A percentile compares a stretch with the other conserved stretches of the same genome.
These are phyloP conservation scores for Sipha maydis DNA, from an alignment of 2,888 invertebrate genomes.

Conservation along the genomic window DNA sequence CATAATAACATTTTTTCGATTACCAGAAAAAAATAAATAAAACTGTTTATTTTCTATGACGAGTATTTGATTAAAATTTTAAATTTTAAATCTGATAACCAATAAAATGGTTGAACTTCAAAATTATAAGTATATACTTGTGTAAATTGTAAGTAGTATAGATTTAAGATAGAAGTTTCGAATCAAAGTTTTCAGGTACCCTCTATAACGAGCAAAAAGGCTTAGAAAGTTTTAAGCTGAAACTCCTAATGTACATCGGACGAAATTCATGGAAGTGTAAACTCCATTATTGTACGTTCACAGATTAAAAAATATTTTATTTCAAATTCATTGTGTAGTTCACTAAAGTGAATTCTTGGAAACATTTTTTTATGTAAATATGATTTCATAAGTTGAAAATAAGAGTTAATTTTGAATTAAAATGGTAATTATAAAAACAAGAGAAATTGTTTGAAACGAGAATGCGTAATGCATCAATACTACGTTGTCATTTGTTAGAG, in stretches of 20 bases:
- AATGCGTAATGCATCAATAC: not conserved
- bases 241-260: constrained; percentile 19
- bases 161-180: constrained; percentile 15
- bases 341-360: not conserved
- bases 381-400: not conserved
- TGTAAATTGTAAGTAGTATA: constrained; percentile 4
- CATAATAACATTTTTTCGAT: not conserved
- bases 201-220: constrained; percentile 1
- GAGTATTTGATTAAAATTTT: too few species aligned
- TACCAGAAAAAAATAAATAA: not conserved
- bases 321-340: not conserved
- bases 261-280: constrained; percentile 24
- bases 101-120: not conserved
- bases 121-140: not conserved
- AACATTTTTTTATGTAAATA: not conserved
- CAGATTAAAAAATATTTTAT: constrained; percentile 9
- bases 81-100: not conserved
- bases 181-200: constrained; percentile 24
- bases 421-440: not conserved
- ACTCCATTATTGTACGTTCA: constrained; percentile 12
- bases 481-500: not conserved
- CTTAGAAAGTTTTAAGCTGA: constrained; percentile 40
- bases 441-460: not conserved
- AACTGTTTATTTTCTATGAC: not conserved
- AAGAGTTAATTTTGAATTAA: not conserved